Base-by-base conservation (phyloP, 1,140 invertebrate genomes). In the Formica selysi region DNA sequence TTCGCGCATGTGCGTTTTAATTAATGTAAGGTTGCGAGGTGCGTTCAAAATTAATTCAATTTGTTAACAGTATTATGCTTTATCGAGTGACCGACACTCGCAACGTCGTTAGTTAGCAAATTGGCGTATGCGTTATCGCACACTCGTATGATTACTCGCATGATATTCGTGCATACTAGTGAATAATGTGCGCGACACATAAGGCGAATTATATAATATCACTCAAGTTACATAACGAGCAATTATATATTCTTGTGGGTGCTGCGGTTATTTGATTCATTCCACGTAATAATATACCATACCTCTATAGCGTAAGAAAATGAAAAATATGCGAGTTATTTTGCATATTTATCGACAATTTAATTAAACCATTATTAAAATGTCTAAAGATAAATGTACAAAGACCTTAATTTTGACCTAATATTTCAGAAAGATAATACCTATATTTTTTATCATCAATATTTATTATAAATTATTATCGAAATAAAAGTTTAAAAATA, bases 1-100 rank as follows among this genome's bases (percentile, higher is more conserved):
- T 54, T 38, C 44, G 19, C 32, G 10, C 51, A 48, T 26, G 13
- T 29, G 51, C 8, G 13, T 80, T 70, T 59, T 59, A 80, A 80
- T 80, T 80, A 80, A 57, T 70, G 0, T 80, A 80, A 80, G 62
- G 41, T 76, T 19, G 38, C 59, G 48, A 26, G 38, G 36, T 48
- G 19, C 29, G 44, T 6, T 59, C 8, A 36, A 41, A 79, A 70
- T 68, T 65, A 65, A 32, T 80, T 68, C 62, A 80, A 80, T 70
- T 70, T 70, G 36, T 54, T 41, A 32, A 68, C n/a, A 57, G 13
- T 80, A 70, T 80, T 80, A 80, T 70, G 67, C 29, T 70, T 70
- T 19, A 32, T 41, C 22, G 36, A 80, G 44, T 57, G 32, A 36
- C 13, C 76, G 29, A 11, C 32, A 79, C 76, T 64, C 29, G 13